A percentile compares a stretch with the other conserved stretches of the same genome.
phyloP scores from a whole-genome alignment of 2,888 invertebrate species.

The Pseudoips prasinana region DNA sequence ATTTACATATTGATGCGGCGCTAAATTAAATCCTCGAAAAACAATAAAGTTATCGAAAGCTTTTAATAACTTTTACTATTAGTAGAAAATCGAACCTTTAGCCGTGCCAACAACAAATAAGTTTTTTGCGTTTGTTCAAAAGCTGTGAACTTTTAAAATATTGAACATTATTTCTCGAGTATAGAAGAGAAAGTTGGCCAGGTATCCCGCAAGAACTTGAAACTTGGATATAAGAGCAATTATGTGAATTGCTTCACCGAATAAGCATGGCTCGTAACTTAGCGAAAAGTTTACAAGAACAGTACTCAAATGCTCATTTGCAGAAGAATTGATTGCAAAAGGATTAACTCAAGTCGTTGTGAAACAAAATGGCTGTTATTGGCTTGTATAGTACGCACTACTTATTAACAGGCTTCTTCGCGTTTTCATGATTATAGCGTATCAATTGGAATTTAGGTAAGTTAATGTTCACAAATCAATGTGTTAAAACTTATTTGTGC shows the following conservation, averaged over 20 bases:
- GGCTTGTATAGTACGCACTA: too few species aligned
- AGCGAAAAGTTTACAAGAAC: constrained; percentile 50
- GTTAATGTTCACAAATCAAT: too few species aligned
- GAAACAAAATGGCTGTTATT: too few species aligned
- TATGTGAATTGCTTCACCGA: constrained; percentile 59
- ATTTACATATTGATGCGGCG: too few species aligned
- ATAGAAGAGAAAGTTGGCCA: constrained; percentile 46
- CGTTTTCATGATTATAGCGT: too few species aligned
- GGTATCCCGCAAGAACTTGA: constrained; percentile 45
- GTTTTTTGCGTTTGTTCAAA: constrained; percentile 20
- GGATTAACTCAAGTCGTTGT: too few species aligned
- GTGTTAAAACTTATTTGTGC: too few species aligned
- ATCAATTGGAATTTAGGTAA: too few species aligned
- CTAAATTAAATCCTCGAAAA: too few species aligned
- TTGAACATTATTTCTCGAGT: constrained; percentile 44
- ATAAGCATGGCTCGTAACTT: constrained; percentile 54
- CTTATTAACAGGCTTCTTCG: too few species aligned
- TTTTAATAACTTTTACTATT: constrained; percentile 10
- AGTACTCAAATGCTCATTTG: constrained; percentile 56
- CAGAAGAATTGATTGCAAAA: constrained; percentile 49
- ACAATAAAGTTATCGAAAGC: constrained; percentile 15
- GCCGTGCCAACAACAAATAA: constrained; percentile 30
- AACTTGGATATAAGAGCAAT: constrained; percentile 52
- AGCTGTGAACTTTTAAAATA: constrained; percentile 38
- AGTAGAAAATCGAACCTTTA: constrained; percentile 17